Conservation (phyloP, 2,797 vertebrate species). For the Tadarida brasiliensis region DNA sequence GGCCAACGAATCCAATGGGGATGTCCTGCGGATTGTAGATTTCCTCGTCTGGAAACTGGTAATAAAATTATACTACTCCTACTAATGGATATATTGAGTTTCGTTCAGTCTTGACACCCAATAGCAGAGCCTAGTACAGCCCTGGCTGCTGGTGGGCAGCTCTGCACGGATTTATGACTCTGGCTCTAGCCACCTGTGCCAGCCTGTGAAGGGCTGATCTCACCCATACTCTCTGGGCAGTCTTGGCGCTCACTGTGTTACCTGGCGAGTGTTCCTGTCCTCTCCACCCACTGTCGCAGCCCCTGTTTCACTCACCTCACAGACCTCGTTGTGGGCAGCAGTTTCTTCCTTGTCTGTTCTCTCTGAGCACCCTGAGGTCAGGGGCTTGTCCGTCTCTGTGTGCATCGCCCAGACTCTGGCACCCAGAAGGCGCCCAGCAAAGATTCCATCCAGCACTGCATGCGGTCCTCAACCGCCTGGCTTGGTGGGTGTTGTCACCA, state of each 20-base stretch:
- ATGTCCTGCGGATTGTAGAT: neutral
- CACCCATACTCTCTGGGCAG: neutral
- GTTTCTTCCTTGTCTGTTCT: neutral
- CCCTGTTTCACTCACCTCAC: neutral
- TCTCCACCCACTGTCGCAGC: neutral
- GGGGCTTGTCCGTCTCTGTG: neutral
- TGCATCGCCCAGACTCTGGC: neutral
- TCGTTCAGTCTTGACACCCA: neutral
- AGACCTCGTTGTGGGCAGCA: fast-evolving
- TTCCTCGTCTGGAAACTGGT: neutral
- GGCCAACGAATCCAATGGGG: neutral
- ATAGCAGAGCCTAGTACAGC: neutral
- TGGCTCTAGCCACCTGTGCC: neutral
- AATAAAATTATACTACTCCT: neutral
- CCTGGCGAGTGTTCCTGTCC: neutral
- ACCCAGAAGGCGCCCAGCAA: neutral
- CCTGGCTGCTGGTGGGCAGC: neutral
- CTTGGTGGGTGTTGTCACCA: neutral
- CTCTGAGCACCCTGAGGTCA: neutral
- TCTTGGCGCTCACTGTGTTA: neutral
- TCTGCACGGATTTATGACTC: neutral
- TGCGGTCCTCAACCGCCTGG: neutral
- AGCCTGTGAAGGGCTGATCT: neutral
- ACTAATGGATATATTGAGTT: neutral
- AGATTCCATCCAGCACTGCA: neutral